These are phyloP conservation scores for Chionomys nivalis DNA, from an alignment of 2,113 vertebrate genomes.

Conservation along the genomic window DNA sequence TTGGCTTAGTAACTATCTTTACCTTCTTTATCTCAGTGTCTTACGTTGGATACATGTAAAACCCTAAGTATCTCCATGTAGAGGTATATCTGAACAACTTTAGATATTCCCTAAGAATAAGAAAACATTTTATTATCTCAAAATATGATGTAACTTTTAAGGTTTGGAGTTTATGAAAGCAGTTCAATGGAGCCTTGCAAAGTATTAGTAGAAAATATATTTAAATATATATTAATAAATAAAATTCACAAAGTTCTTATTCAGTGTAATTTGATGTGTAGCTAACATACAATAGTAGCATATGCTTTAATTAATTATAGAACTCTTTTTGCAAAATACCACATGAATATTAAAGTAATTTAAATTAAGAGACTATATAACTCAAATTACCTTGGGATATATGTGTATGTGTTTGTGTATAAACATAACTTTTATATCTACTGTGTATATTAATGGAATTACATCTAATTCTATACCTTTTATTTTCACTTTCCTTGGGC, in stretches of 20 bases:
- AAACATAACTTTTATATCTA: background rate
- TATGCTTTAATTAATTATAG: constrained; percentile 32
- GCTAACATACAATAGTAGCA: background rate
- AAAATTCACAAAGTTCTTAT: background rate
- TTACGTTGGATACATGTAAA: background rate
- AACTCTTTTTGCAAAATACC: background rate
- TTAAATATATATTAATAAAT: background rate
- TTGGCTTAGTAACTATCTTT: background rate
- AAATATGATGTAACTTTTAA: background rate
- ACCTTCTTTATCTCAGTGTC: background rate
- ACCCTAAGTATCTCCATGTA: background rate
- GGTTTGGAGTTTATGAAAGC: background rate
- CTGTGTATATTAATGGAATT: background rate
- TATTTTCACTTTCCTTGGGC: background rate
- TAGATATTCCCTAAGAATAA: background rate
- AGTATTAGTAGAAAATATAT: background rate
- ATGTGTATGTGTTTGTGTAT: background rate
- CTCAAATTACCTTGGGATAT: background rate
- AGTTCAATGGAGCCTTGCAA: background rate
- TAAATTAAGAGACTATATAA: background rate
- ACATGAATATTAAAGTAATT: constrained; percentile 21
- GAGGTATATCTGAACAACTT: background rate
- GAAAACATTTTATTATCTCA: background rate
- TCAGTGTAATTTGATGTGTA: background rate
- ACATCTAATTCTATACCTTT: background rate